phyloP scores from a whole-genome alignment of 2,113 vertebrate species.

The Setophaga coronata region DNA sequence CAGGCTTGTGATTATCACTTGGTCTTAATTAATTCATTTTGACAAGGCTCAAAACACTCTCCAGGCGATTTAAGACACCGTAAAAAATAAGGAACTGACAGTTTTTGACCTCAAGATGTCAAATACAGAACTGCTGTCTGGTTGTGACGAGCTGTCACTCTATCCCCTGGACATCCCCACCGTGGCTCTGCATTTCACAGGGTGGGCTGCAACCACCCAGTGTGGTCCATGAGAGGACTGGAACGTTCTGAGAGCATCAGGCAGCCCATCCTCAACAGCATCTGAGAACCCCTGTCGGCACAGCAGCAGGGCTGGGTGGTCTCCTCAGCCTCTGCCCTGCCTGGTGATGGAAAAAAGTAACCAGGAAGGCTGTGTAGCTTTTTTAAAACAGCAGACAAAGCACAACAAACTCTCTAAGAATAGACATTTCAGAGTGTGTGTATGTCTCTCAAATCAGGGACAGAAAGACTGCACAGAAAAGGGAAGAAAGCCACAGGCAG shows the following conservation, averaged over 20 bases:
- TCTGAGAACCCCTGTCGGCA: fast-evolving
- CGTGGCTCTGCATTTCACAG: not conserved
- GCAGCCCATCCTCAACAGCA: not conserved
- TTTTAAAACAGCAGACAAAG: not conserved
- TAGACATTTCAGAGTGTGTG: fast-evolving
- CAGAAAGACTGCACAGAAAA: not conserved
- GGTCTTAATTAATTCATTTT: slow-evolving; percentile 25
- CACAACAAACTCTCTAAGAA: not conserved
- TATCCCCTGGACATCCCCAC: not conserved
- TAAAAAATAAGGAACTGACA: slow-evolving; percentile 24
- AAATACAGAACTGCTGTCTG: not conserved
- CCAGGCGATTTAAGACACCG: not conserved
- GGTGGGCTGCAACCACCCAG: not conserved
- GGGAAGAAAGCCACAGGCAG: not conserved
- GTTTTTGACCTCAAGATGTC: slow-evolving; percentile 27
- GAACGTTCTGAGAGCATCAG: not conserved
- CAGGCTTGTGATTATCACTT: not conserved
- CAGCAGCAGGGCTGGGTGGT: not conserved
- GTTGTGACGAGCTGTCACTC: not conserved
- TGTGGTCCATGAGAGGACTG: fast-evolving
- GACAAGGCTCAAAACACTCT: slow-evolving; percentile 48
- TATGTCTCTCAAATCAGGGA: not conserved
- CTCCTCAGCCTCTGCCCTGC: not conserved
- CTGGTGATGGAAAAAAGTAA: not conserved
- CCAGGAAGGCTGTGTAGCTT: not conserved